A percentile compares a stretch with the other conserved stretches of the same genome.
Evolutionary conservation across 2,113 vertebrate genomes (phyloP).

Genomic region (Crotophaga sulcirostris): DNA sequence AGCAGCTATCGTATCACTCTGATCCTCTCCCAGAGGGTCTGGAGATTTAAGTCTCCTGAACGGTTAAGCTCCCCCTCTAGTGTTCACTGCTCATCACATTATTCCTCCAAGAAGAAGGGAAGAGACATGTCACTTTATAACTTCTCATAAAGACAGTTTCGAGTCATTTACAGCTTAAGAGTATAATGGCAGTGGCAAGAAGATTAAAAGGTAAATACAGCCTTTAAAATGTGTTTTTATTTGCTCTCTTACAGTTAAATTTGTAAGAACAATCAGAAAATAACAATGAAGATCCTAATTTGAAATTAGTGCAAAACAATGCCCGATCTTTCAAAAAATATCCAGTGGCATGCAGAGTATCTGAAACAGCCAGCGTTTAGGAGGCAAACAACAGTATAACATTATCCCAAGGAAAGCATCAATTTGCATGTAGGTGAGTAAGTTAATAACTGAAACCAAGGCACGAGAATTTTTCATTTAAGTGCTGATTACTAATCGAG

Average conservation of each 20-base stretch:
- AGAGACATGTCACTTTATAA: slow-evolving; percentile 39
- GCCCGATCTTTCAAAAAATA: background rate
- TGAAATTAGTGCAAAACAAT: background rate
- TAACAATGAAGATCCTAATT: background rate
- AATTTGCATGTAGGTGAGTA: background rate
- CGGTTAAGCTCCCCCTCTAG: slow-evolving; percentile 98
- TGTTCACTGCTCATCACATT: slow-evolving; percentile 85
- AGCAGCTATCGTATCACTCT: slow-evolving; percentile 72
- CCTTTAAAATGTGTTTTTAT: background rate
- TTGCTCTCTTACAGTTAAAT: background rate
- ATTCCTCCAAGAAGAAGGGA: slow-evolving; percentile 67
- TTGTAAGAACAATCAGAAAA: background rate
- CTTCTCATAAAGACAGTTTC: slow-evolving; percentile 22
- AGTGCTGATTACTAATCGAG: background rate
- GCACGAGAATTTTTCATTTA: background rate
- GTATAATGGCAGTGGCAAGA: background rate
- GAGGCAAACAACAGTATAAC: background rate
- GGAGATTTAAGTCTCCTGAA: slow-evolving; percentile 75
- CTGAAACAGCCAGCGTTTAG: background rate
- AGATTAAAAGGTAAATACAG: slow-evolving; percentile 22
- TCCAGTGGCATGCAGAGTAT: background rate
- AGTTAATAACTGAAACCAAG: background rate
- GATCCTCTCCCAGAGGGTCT: slow-evolving; percentile 70
- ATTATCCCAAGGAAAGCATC: background rate
- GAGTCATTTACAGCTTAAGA: background rate